These are phyloP conservation scores for Charanyca ferruginea DNA, from an alignment of 2,888 invertebrate species.

Conservation along the genomic window DNA sequence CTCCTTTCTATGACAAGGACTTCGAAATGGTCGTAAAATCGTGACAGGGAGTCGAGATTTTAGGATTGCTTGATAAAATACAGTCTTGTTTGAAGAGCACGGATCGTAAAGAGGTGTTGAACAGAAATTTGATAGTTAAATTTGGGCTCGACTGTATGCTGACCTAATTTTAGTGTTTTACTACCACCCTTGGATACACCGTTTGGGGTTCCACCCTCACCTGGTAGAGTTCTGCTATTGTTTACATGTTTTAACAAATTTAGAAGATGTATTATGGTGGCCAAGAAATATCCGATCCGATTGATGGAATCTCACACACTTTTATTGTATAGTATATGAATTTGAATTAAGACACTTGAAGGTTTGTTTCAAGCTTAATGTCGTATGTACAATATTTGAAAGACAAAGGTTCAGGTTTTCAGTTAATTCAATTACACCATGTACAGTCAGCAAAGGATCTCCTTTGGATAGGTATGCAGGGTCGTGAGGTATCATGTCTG, in stretches of 20 bases:
- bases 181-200: background rate
- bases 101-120: constrained; percentile 18
- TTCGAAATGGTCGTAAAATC: constrained; percentile 41
- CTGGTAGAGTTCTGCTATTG: background rate
- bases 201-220: background rate
- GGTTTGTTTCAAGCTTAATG: no score
- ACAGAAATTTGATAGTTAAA: constrained; percentile 36
- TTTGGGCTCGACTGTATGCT: constrained; percentile 24
- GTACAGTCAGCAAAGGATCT: no score
- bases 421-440: no score
- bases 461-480: no score
- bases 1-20: constrained; percentile 39
- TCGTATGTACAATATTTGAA: no score
- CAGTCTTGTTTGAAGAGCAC: constrained; percentile 33
- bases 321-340: no score
- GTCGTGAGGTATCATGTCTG: no score
- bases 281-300: no score
- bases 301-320: no score
- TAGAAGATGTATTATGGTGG: background rate
- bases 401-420: no score
- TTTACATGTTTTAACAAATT: background rate
- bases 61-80: constrained; percentile 29
- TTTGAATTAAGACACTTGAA: no score
- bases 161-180: constrained; percentile 33
- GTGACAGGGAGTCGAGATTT: constrained; percentile 27